phyloP scores from a whole-genome alignment of 2,888 invertebrate species.

The Listrodromus nycthemerus region DNA sequence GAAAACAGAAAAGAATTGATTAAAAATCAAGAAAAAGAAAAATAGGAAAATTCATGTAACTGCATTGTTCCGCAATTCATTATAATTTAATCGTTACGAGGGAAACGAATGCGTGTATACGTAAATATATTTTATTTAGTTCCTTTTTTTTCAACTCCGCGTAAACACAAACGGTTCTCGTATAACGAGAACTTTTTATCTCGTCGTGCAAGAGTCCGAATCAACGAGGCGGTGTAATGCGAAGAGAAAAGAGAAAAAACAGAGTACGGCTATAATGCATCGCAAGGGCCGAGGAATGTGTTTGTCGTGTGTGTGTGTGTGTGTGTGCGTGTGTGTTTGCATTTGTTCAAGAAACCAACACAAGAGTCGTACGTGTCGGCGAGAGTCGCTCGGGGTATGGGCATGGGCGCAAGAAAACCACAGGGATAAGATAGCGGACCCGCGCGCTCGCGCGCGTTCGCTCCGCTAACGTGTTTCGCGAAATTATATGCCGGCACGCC shows the following conservation, averaged over 20 bases:
- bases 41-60: constrained; percentile 22
- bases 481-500: constrained; percentile 71
- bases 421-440: constrained; percentile 75
- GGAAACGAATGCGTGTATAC: constrained; percentile 32
- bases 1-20: neutral
- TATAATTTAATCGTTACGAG: constrained; percentile 45
- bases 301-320: neutral
- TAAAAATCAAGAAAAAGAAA: neutral
- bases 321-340: too few relatives aligned
- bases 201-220: constrained; percentile 52
- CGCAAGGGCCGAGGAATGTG: constrained; percentile 23
- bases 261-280: constrained; percentile 31
- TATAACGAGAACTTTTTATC: constrained; percentile 66
- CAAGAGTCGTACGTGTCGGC: constrained; percentile 52
- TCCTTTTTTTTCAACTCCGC: constrained; percentile 24
- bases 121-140: constrained; percentile 4
- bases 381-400: constrained; percentile 31
- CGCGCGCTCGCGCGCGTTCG: constrained; percentile 43
- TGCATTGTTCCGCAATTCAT: constrained; percentile 12
- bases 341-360: constrained; percentile 22
- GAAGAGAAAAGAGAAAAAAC: constrained; percentile 37
- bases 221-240: constrained; percentile 46
- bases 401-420: constrained; percentile 62
- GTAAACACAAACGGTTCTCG: constrained; percentile 63
- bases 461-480: constrained; percentile 68